Percentiles rank a stretch among this genome's conserved stretches.
phyloP scores from a whole-genome alignment of 2,113 vertebrate species.

The Pomatostomus ruficeps region DNA sequence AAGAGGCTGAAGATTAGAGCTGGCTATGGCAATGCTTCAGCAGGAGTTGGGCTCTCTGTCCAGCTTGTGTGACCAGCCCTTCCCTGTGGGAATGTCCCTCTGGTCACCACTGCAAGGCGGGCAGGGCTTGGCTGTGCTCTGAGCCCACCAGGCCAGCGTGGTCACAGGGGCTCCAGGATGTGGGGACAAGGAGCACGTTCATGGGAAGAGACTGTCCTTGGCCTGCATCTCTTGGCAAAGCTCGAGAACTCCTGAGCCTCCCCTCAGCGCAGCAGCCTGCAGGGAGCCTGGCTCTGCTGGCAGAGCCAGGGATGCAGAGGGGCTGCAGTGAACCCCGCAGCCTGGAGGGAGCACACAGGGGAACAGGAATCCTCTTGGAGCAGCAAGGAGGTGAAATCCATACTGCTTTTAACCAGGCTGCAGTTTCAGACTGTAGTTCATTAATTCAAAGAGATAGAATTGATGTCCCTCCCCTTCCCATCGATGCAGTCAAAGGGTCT shows the following conservation, averaged over 20 bases:
- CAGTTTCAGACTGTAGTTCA: conserved; percentile 56
- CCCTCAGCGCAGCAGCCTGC: accelerated
- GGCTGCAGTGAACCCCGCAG: not conserved
- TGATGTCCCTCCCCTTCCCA: conserved; percentile 7
- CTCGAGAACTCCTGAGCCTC: not conserved
- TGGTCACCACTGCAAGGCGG: accelerated
- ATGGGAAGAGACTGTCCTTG: accelerated
- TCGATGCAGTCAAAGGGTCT: conserved; percentile 58
- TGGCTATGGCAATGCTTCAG: not conserved
- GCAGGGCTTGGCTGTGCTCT: accelerated
- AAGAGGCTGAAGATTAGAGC: not conserved
- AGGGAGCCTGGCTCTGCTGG: not conserved
- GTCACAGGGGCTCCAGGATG: not conserved
- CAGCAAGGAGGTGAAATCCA: not conserved
- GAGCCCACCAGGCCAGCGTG: accelerated
- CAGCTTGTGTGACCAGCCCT: not conserved
- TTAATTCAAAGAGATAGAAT: conserved; percentile 63
- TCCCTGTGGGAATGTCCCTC: accelerated
- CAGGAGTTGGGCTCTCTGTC: not conserved
- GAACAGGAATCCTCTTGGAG: not conserved
- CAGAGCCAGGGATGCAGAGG: not conserved
- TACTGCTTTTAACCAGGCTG: conserved; percentile 38
- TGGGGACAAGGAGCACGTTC: accelerated
- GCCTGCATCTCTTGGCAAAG: not conserved
- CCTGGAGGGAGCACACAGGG: accelerated